A percentile compares a stretch with the other conserved stretches of the same genome.
phyloP scores from a whole-genome alignment of 1,140 invertebrate species.

The Cotesia typhae region DNA sequence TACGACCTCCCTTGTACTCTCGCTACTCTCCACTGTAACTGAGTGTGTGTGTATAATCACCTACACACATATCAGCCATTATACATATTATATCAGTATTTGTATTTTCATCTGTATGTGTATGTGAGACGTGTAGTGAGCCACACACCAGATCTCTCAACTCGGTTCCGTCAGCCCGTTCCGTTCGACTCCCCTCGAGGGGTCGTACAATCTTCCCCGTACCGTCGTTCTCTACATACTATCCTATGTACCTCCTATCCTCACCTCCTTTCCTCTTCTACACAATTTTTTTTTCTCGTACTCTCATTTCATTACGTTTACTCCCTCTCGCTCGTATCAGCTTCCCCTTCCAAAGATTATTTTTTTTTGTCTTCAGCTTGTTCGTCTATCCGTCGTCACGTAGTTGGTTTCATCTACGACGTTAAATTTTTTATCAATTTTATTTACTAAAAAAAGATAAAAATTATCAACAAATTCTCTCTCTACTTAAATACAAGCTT shows the following conservation, averaged over 20 bases:
- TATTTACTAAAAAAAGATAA: slow-evolving; percentile 48
- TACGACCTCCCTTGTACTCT: neutral
- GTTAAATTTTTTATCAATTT: slow-evolving; percentile 55
- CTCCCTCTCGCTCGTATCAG: slow-evolving; percentile 36
- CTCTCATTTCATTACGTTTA: slow-evolving; percentile 23
- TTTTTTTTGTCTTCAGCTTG: slow-evolving; percentile 49
- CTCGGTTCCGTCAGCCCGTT: slow-evolving; percentile 4
- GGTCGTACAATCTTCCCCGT: slow-evolving; percentile 11
- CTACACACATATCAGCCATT: too few relatives aligned
- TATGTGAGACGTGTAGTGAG: too few relatives aligned
- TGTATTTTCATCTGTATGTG: too few relatives aligned
- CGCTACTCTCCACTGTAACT: neutral
- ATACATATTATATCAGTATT: too few relatives aligned
- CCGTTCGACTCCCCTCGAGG: slow-evolving; percentile 12
- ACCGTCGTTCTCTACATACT: slow-evolving; percentile 25
- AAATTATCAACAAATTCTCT: slow-evolving; percentile 44
- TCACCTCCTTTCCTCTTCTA: slow-evolving; percentile 9
- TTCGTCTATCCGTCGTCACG: slow-evolving; percentile 45
- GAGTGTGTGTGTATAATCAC: neutral
- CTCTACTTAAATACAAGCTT: neutral
- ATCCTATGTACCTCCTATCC: too few relatives aligned
- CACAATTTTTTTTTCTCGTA: slow-evolving; percentile 24
- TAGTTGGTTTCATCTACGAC: slow-evolving; percentile 41
- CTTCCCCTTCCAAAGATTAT: slow-evolving; percentile 50
- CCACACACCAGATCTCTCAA: too few relatives aligned